Evolutionary conservation across 2,888 invertebrate genomes (phyloP).

Genomic region (Polyommatus icarus): DNA sequence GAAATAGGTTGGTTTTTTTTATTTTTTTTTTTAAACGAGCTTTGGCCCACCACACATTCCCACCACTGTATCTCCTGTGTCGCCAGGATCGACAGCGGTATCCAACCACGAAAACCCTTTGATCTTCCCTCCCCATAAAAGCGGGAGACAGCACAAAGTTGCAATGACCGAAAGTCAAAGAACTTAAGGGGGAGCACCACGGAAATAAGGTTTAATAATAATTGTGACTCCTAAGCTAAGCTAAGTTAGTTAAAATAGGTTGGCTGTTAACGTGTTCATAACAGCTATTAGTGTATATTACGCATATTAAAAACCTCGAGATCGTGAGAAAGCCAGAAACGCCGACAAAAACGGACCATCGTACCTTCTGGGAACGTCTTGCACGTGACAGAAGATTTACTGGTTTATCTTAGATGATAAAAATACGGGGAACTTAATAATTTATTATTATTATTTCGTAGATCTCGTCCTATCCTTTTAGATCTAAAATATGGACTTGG

Average conservation of each 20-base stretch:
- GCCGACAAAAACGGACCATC: not conserved
- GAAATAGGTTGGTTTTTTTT: not conserved
- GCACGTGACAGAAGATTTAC: constrained; percentile 26
- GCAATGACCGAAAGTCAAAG: no score
- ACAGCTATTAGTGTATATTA: constrained; percentile 21
- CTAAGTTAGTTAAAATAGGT: no score
- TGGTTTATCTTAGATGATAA: constrained; percentile 25
- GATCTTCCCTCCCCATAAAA: no score
- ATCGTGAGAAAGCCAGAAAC: constrained; percentile 16
- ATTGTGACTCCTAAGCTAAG: not conserved
- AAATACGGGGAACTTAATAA: constrained; percentile 19
- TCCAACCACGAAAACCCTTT: no score
- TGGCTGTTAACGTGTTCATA: not conserved
- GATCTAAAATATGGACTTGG: not conserved
- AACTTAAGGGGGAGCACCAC: no score
- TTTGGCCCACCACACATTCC: no score
- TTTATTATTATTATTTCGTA: constrained; percentile 12
- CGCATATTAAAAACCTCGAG: constrained; percentile 6
- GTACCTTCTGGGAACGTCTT: constrained; percentile 22
- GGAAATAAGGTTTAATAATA: no score
- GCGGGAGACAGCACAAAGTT: no score
- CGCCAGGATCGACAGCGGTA: no score
- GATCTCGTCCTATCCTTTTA: not conserved
- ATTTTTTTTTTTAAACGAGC: no score
- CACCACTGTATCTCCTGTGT: no score